A percentile compares a stretch with the other conserved stretches of the same genome.
These are phyloP conservation scores for Podarcis siculus DNA, from an alignment of 2,797 vertebrate genomes.

Conservation along the genomic window DNA sequence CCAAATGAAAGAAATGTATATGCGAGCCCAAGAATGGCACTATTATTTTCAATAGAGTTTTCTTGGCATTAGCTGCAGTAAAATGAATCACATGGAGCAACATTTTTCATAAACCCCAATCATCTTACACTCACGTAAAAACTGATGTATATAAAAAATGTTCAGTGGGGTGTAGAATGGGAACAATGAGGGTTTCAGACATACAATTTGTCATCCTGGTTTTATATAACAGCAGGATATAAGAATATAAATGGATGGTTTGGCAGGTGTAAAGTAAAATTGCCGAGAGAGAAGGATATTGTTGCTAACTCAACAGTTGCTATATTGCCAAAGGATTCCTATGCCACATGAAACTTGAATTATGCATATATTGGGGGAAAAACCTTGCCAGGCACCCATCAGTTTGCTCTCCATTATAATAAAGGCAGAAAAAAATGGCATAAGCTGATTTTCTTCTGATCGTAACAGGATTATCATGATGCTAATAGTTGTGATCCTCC, in stretches of 20 bases:
- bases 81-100: constrained; percentile 66
- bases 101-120: constrained; percentile 68
- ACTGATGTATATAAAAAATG: constrained; percentile 58
- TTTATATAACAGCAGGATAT: constrained; percentile 72
- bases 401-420: constrained; percentile 1
- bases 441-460: constrained; percentile 7
- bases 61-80: constrained; percentile 63
- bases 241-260: constrained; percentile 73
- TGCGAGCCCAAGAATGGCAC: constrained; percentile 56
- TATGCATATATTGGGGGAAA: background rate
- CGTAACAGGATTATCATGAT: constrained; percentile 22
- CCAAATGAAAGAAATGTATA: constrained; percentile 63
- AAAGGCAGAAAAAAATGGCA: background rate
- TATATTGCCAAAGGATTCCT: constrained; percentile 67
- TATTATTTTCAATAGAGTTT: constrained; percentile 67
- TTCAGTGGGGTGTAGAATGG: constrained; percentile 61
- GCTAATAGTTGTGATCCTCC: background rate
- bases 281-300: constrained; percentile 55
- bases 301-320: constrained; percentile 63
- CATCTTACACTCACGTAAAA: constrained; percentile 60
- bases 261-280: constrained; percentile 74
- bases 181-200: constrained; percentile 68
- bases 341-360: constrained; percentile 67
- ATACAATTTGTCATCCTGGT: constrained; percentile 69
- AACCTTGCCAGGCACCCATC: constrained; percentile 54